Conservation (phyloP, 2,113 vertebrate species). For the Cyprinodon brontotheroides region DNA sequence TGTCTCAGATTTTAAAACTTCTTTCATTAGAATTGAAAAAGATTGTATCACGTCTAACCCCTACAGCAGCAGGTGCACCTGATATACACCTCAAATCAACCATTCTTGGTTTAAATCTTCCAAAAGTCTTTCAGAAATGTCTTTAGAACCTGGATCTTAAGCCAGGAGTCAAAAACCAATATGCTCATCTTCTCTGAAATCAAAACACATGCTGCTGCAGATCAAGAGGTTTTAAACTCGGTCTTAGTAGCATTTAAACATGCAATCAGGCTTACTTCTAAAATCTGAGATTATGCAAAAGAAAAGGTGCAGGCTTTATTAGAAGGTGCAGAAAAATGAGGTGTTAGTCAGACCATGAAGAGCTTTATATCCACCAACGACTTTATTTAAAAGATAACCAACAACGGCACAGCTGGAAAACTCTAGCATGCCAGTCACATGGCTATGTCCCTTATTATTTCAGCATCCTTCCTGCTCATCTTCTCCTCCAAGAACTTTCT, state of each 20-base stretch:
- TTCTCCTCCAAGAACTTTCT: constrained; percentile 44
- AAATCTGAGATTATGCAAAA: constrained; percentile 29
- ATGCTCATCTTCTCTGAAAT: constrained; percentile 10
- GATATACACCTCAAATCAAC: constrained; percentile 15
- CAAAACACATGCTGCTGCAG: not conserved
- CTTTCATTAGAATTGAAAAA: constrained; percentile 12
- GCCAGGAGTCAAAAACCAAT: constrained; percentile 19
- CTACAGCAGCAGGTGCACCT: constrained; percentile 1
- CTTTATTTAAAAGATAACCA: constrained; percentile 62
- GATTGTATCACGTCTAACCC: constrained; percentile 5
- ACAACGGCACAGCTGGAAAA: constrained; percentile 43
- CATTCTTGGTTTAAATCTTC: constrained; percentile 12
- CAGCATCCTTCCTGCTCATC: constrained; percentile 53
- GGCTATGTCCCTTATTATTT: constrained; percentile 36
- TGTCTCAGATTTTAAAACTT: constrained; percentile 17
- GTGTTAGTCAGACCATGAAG: constrained; percentile 51
- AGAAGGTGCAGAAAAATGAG: constrained; percentile 47
- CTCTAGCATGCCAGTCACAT: constrained; percentile 36
- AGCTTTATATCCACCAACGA: constrained; percentile 60
- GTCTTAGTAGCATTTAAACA: constrained; percentile 18
- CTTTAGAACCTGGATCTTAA: constrained; percentile 7
- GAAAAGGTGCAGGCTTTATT: constrained; percentile 46
- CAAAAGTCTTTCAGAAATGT: constrained; percentile 17
- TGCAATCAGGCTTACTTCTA: constrained; percentile 9
- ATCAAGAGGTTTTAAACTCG: not conserved